A percentile compares a stretch with the other conserved stretches of the same genome.
Conservation (phyloP, 2,797 vertebrate species). For the Neosilurus hyrtlii region DNA sequence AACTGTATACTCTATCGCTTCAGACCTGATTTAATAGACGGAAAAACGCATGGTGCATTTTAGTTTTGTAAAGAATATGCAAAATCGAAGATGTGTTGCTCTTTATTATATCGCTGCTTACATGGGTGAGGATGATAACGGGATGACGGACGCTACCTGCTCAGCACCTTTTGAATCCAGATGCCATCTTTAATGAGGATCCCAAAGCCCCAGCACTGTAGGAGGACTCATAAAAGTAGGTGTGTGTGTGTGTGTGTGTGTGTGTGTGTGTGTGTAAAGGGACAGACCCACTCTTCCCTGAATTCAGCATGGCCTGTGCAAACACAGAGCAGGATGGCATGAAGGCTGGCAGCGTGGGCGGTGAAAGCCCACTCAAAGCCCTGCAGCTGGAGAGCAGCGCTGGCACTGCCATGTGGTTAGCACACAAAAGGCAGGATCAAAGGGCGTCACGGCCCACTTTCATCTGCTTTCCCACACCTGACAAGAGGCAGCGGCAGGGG, state of each 20-base stretch:
- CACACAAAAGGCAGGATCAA: slow-evolving; percentile 79
- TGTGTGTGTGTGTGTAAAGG: slow-evolving; percentile 21
- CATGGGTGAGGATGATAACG: slow-evolving; percentile 17
- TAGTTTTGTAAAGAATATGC: slow-evolving; percentile 58
- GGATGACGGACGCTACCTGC: slow-evolving; percentile 20
- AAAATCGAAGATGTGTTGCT: slow-evolving; percentile 67
- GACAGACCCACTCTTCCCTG: slow-evolving; percentile 32
- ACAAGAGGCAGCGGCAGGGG: slow-evolving; percentile 72
- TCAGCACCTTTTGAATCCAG: slow-evolving; percentile 35
- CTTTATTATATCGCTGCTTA: slow-evolving; percentile 55
- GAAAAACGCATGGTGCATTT: slow-evolving; percentile 15
- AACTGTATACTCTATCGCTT: neutral
- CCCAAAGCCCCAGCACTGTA: slow-evolving; percentile 17
- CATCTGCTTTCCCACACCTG: slow-evolving; percentile 78
- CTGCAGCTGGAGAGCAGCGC: slow-evolving; percentile 70
- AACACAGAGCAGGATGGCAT: slow-evolving; percentile 65
- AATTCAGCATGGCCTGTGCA: slow-evolving; percentile 38
- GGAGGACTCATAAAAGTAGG: slow-evolving; percentile 16
- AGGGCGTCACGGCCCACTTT: slow-evolving; percentile 76
- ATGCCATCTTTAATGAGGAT: slow-evolving; percentile 44
- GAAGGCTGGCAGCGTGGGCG: slow-evolving; percentile 60
- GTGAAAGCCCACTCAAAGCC: slow-evolving; percentile 51
- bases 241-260: slow-evolving; percentile 29
- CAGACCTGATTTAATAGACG: slow-evolving; percentile 13
- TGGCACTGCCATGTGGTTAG: slow-evolving; percentile 74